Percentiles rank a stretch among this genome's conserved stretches.
Conservation (phyloP, 2,113 vertebrate genomes). For the Amphilophus citrinellus region DNA sequence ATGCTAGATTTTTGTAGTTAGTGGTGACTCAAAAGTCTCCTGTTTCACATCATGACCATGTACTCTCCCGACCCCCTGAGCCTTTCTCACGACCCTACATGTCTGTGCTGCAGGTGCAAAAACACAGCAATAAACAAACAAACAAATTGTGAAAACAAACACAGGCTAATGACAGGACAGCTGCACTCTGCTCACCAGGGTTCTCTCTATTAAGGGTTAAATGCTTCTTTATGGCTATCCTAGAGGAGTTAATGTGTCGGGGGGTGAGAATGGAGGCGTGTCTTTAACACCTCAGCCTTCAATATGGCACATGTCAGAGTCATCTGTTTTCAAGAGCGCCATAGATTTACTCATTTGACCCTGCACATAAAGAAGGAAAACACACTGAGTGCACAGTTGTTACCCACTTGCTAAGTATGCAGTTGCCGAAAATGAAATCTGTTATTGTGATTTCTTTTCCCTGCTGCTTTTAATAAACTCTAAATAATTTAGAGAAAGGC, state of each 20-base stretch:
- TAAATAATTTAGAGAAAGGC: neutral
- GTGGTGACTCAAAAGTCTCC: constrained; percentile 3
- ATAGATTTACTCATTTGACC: neutral
- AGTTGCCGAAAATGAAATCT: neutral
- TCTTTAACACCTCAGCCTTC: constrained; percentile 35
- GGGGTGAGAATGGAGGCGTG: constrained; percentile 34
- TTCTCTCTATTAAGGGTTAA: constrained; percentile 57
- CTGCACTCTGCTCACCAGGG: constrained; percentile 63
- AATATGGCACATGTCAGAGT: constrained; percentile 24
- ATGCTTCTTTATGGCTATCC: constrained; percentile 61
- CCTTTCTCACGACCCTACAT: constrained; percentile 65
- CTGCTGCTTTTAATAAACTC: neutral
- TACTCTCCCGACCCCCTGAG: constrained; percentile 17
- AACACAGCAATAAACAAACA: constrained; percentile 71
- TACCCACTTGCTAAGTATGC: neutral
- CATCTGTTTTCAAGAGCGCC: constrained; percentile 36
- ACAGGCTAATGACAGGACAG: constrained; percentile 68
- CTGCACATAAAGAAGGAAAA: neutral
- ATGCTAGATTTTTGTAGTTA: neutral
- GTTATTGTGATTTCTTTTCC: neutral
- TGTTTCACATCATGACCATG: constrained; percentile 6
- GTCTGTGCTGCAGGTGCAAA: constrained; percentile 71
- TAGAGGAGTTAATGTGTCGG: constrained; percentile 47
- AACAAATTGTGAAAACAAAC: constrained; percentile 73
- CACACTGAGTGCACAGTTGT: constrained; percentile 10